Conservation (phyloP, 2,113 vertebrate species). For the Pelusios castaneus region DNA sequence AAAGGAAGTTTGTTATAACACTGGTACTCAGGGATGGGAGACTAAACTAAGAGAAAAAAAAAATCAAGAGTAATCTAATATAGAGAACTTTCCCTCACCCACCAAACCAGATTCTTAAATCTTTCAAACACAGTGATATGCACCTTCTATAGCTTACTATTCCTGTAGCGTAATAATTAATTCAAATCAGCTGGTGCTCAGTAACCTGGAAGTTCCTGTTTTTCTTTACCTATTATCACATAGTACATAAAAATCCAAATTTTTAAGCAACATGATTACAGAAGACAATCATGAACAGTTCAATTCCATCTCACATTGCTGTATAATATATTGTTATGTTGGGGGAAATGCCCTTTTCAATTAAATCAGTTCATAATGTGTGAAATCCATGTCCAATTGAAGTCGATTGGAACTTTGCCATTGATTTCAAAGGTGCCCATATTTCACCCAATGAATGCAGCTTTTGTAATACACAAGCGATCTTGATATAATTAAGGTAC, state of each 20-base stretch:
- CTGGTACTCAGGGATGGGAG: background rate
- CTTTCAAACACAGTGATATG: background rate
- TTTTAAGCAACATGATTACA: background rate
- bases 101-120: background rate
- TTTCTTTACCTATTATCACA: background rate
- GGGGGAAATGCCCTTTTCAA: background rate
- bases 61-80: no score
- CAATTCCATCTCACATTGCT: background rate
- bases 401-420: background rate
- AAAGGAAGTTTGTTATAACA: background rate
- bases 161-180: background rate
- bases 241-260: background rate
- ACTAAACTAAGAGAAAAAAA: background rate
- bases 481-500: background rate
- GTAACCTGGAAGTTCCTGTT: background rate
- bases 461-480: background rate
- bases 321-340: background rate
- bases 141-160: background rate
- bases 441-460: background rate
- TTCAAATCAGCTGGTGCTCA: background rate
- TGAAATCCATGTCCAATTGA: background rate
- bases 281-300: background rate
- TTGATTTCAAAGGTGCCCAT: background rate
- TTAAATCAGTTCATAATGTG: background rate
- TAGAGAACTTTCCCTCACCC: background rate